Percentiles rank a stretch among this genome's conserved stretches.
These are phyloP conservation scores for Tetrax tetrax DNA, from an alignment of 2,113 vertebrate species.

Conservation along the genomic window DNA sequence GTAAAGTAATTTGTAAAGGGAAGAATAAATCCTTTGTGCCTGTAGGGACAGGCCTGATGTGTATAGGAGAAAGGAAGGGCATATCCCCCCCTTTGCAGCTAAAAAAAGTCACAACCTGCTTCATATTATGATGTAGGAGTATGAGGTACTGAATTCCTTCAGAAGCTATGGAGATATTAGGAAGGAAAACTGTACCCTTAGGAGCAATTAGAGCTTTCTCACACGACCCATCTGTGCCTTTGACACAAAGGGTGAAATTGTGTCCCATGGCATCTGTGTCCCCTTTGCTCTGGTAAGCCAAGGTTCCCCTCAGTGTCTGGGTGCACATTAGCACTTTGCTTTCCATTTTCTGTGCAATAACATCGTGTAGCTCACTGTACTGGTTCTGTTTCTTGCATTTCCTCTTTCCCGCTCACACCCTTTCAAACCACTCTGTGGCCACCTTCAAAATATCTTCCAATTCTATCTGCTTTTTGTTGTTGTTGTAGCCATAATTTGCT, in stretches of 20 bases:
- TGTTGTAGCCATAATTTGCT: not conserved
- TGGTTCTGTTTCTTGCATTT: not conserved
- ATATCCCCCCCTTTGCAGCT: not conserved
- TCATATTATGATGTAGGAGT: not conserved
- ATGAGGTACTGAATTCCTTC: not conserved
- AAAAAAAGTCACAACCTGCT: not conserved
- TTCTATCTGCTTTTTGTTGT: not conserved
- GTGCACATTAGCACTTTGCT: not conserved
- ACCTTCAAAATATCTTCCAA: not conserved
- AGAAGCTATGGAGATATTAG: not conserved
- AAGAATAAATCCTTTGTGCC: conserved; percentile 51
- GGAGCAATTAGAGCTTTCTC: not conserved
- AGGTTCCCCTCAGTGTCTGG: not conserved
- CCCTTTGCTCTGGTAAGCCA: not conserved
- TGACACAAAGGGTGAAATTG: not conserved
- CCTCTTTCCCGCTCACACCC: not conserved
- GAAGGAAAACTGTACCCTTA: not conserved
- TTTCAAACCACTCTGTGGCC: not conserved
- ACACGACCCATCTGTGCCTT: not conserved
- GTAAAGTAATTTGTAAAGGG: conserved; percentile 40
- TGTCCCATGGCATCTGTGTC: not conserved
- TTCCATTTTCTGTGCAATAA: not conserved
- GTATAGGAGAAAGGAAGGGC: not conserved
- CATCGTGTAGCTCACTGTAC: not conserved
- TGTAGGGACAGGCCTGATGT: not conserved